Base-by-base conservation (phyloP, 2,888 invertebrate species). In the Barypeithes pellucidus region DNA sequence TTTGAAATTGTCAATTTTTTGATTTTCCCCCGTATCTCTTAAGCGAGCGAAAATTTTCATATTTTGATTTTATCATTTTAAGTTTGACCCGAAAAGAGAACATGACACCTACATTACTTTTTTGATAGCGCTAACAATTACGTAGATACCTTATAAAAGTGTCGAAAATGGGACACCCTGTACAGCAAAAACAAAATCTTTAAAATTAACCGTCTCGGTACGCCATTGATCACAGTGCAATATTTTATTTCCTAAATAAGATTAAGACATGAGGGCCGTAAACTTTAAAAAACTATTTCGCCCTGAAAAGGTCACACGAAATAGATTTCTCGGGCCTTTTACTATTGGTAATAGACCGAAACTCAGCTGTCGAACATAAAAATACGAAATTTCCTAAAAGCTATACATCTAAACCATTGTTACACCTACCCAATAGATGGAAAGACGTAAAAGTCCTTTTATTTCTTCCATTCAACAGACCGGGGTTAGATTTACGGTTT, bases 301-400 rank as follows among this genome's bases (percentile, higher is more conserved):
- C 29, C 22, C 5, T 24, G 61, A 67, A 72, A 72, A 36, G 72
- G 66, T 12, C 47, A 41, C 50, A 52, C 60, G 39, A 67, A 72
- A 72, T 66, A 66, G 65, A 72, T 72, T 66, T 72, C 47, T 16
- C 18, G 12, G 36, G 43, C 67, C 72, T 67, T 67, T 67, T 62
- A 60, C 62, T 67, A 67, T 61, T 72, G 54, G 61, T 72, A 67
- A 67, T 72, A 67, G 67, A 72, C 60, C 67, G 54, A 72, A 67
- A 67, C 67, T 62, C 67, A 62, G 62, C 72, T 72, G 62, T 72
- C 72, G 72, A 61, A 72, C 72, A 57, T 72, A 72, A 72, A 72
- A 72, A 62, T 72, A 72, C 61, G 62, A 62, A 67, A 72, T 72
- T 67, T 57, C 72, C 72, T 62, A 67, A 72, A 72, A 72, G 72